Percentiles rank a stretch among this genome's conserved stretches.
phyloP scores from a whole-genome alignment of 2,797 vertebrate species.

The Sternarchorhynchus goeldii region DNA sequence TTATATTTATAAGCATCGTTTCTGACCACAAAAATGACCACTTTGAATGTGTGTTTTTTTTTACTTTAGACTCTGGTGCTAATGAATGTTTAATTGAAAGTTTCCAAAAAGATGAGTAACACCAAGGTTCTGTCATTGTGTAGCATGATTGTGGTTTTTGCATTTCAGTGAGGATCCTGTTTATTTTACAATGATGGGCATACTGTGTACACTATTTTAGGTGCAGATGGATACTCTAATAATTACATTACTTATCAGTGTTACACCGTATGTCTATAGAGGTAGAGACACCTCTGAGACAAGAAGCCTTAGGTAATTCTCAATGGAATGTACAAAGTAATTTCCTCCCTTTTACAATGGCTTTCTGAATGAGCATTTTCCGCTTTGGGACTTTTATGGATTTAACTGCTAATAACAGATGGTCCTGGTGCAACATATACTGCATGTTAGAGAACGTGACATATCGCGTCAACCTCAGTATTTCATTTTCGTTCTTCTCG shows the following conservation, averaged over 20 bases:
- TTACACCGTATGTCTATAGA: conserved; percentile 44
- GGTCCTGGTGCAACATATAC: not conserved
- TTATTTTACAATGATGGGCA: conserved; percentile 49
- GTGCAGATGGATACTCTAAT: conserved; percentile 47
- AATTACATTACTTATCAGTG: conserved; percentile 64
- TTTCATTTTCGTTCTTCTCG: conserved; percentile 34
- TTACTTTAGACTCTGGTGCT: not conserved
- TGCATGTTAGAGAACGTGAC: conserved; percentile 21
- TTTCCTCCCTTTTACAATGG: conserved; percentile 40
- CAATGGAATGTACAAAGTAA: conserved; percentile 44
- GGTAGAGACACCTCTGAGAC: conserved; percentile 48
- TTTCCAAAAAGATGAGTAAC: conserved; percentile 19
- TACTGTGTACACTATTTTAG: conserved; percentile 51
- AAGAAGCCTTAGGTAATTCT: conserved; percentile 53
- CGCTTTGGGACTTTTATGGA: not conserved
- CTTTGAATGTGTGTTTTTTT: not conserved
- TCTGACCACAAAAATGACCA: not conserved
- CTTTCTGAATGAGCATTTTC: not conserved
- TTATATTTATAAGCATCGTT: not conserved
- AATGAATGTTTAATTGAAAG: not conserved
- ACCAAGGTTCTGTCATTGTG: not conserved
- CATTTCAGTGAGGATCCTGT: conserved; percentile 39
- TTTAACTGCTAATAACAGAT: too few species aligned
- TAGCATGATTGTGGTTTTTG: conserved; percentile 1
- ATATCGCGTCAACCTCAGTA: conserved; percentile 44